These are phyloP conservation scores for Heterotilapia buettikoferi DNA, from an alignment of 2,113 vertebrate species.

Conservation along the genomic window DNA sequence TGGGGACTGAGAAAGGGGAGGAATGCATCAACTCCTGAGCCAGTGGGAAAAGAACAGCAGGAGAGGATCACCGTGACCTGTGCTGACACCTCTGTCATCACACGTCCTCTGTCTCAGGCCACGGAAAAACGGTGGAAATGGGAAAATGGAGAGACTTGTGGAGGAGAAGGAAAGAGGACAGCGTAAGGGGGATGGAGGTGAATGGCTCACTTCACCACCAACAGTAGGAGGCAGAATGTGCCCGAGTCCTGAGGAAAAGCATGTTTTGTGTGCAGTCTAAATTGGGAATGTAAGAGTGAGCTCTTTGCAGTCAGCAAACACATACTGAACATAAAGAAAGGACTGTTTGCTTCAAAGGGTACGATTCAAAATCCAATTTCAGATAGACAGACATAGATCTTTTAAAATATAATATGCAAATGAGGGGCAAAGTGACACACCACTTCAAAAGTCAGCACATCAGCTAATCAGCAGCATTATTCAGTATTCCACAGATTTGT, in stretches of 20 bases:
- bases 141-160: not conserved
- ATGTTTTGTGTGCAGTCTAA: not conserved
- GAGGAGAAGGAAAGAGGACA: not conserved
- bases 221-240: conserved; percentile 48
- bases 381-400: not conserved
- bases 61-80: conserved; percentile 79
- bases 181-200: not conserved
- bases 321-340: not conserved
- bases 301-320: not conserved
- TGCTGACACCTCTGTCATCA: conserved; percentile 81
- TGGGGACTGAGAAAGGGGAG: conserved; percentile 55
- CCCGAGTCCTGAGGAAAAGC: conserved; percentile 21
- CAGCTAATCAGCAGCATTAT: conserved; percentile 16
- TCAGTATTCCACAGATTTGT: conserved; percentile 20
- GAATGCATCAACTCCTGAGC: conserved; percentile 68
- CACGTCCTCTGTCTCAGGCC: conserved; percentile 63
- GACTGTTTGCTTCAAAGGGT: not conserved
- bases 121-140: conserved; percentile 5
- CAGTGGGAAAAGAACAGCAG: conserved; percentile 75
- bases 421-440: conserved; percentile 2
- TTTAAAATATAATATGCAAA: conserved; percentile 1
- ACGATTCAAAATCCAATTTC: not conserved
- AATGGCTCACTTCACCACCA: conserved; percentile 25
- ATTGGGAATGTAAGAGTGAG: not conserved
- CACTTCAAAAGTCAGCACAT: not conserved